Conservation (phyloP, 2,888 invertebrate species). For the Stenotaenia linearis region DNA sequence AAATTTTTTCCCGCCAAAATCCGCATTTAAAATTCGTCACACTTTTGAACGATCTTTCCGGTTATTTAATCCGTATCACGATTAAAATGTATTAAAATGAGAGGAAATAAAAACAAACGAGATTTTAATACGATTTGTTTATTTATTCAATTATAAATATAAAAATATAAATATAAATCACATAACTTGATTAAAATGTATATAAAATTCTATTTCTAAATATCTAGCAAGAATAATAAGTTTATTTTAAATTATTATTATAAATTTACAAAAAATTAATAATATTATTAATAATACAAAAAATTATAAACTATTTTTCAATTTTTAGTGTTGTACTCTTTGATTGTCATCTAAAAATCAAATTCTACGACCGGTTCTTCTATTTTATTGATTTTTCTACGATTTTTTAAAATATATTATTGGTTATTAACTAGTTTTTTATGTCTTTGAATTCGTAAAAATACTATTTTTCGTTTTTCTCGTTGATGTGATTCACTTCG, state of each 20-base stretch:
- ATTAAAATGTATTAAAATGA: too few relatives aligned
- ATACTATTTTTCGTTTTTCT: background rate
- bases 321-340: background rate
- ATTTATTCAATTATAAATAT: background rate
- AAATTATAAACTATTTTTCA: background rate
- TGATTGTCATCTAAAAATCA: background rate
- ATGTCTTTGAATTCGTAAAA: too few relatives aligned
- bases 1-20: background rate
- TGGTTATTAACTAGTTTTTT: too few relatives aligned
- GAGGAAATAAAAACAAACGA: background rate
- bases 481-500: constrained; percentile 33
- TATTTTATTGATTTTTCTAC: too few relatives aligned
- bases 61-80: background rate
- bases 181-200: background rate
- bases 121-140: background rate
- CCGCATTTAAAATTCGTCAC: background rate
- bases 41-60: background rate
- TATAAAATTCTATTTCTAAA: background rate
- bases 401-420: too few relatives aligned
- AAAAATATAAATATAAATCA: background rate
- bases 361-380: too few relatives aligned
- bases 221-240: background rate
- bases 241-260: background rate
- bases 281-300: background rate
- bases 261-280: background rate